Evolutionary conservation across 35 echinoderm and acorn worm genomes (phyloP).

Genomic region (Hemicentrotus pulcherrimus): DNA sequence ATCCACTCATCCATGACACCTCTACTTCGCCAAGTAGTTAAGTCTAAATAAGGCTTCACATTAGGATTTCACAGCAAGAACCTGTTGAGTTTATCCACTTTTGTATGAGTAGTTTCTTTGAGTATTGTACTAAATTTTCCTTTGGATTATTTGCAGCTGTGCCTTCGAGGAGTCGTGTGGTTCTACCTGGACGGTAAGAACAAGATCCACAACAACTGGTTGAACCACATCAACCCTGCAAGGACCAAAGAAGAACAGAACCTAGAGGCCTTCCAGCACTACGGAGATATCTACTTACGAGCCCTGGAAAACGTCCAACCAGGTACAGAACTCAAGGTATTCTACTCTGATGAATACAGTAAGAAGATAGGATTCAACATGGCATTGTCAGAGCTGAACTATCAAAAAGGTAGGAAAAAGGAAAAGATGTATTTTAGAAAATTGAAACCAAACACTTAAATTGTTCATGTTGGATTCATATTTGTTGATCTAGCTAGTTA

Average conservation of each 20-base stretch:
- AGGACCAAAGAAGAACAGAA: conserved; percentile 50
- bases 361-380: conserved; percentile 19
- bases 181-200: conserved; percentile 37
- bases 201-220: conserved; percentile 50
- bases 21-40: too few relatives aligned
- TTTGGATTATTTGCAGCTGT: not conserved
- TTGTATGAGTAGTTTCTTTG: not conserved
- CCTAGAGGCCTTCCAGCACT: conserved; percentile 51
- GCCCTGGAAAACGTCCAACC: conserved; percentile 45
- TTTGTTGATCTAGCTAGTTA: too few relatives aligned
- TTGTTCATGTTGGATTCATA: too few relatives aligned
- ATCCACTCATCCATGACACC: too few relatives aligned
- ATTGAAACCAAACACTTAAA: too few relatives aligned
- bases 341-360: conserved; percentile 44
- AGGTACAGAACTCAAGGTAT: conserved; percentile 52
- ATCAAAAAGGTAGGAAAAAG: conserved; percentile 47
- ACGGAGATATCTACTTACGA: conserved; percentile 55
- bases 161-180: not conserved
- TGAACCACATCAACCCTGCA: conserved; percentile 38
- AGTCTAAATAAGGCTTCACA: too few relatives aligned
- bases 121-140: too few relatives aligned
- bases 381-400: not conserved
- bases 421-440: too few relatives aligned
- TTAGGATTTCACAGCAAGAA: too few relatives aligned
- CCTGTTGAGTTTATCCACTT: too few relatives aligned